These are phyloP conservation scores for Antennarius striatus DNA, from an alignment of 2,113 vertebrate genomes.

Conservation along the genomic window DNA sequence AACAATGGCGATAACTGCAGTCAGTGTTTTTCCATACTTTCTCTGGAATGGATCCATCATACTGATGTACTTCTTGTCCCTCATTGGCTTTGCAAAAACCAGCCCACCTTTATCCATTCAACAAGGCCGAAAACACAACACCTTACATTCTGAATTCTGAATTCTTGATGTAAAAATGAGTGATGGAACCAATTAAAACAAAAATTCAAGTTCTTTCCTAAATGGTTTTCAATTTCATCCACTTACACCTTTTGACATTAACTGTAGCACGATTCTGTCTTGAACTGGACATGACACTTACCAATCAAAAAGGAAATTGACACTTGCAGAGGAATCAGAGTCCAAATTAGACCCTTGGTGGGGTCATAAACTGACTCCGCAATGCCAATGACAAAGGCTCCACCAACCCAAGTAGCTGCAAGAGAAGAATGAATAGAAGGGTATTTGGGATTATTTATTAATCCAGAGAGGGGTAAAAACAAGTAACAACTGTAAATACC, in stretches of 20 bases:
- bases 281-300: neutral
- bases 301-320: conserved; percentile 19
- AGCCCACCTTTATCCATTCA: conserved; percentile 4
- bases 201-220: too few species aligned
- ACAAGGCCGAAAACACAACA: neutral
- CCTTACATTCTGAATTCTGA: too few species aligned
- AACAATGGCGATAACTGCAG: neutral
- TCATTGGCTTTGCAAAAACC: conserved; percentile 27
- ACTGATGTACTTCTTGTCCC: conserved; percentile 20
- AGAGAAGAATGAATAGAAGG: neutral
- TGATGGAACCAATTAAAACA: too few species aligned
- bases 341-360: conserved; percentile 26
- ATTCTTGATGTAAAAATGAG: too few species aligned
- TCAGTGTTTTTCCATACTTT: conserved; percentile 22
- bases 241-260: too few species aligned
- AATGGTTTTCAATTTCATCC: too few species aligned
- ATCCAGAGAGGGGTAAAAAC: too few species aligned
- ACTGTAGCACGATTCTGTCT: too few species aligned
- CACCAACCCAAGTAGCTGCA: conserved; percentile 41
- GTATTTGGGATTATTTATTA: too few species aligned
- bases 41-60: conserved; percentile 33
- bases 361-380: conserved; percentile 24
- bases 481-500: too few species aligned
- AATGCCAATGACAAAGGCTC: conserved; percentile 25
- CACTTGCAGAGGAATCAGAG: conserved; percentile 24